phyloP scores from a whole-genome alignment of 1,140 invertebrate genomes.

The Drosophila punjabiensis region DNA sequence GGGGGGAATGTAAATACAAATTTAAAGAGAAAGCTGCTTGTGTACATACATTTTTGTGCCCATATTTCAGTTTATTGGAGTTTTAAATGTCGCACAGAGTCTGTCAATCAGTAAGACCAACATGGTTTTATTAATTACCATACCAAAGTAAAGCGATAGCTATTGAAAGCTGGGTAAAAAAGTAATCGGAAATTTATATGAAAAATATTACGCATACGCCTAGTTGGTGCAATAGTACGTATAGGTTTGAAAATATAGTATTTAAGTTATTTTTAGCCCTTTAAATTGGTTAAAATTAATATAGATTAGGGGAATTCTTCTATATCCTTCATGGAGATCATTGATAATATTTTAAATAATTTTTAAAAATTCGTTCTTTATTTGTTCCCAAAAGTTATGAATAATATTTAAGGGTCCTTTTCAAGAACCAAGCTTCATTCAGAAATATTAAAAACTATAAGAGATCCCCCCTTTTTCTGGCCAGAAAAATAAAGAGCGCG shows the following conservation, averaged over 20 bases:
- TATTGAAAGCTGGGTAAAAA: not conserved
- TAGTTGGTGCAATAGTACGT: not conserved
- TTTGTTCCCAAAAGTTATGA: too few species aligned
- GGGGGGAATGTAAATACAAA: slow-evolving; percentile 24
- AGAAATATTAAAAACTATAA: not conserved
- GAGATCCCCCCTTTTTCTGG: not conserved
- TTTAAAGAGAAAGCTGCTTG: slow-evolving; percentile 13
- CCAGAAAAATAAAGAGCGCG: not conserved
- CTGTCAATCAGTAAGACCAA: slow-evolving; percentile 9
- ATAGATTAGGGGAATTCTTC: not conserved
- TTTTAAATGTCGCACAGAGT: slow-evolving; percentile 10
- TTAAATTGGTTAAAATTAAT: not conserved
- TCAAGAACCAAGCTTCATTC: not conserved
- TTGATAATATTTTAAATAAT: too few species aligned
- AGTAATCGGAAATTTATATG: not conserved
- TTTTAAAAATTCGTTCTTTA: too few species aligned
- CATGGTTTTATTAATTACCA: slow-evolving; percentile 2
- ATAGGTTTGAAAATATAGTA: not conserved
- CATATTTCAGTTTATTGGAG: slow-evolving; percentile 1
- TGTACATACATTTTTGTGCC: not conserved
- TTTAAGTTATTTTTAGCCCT: not conserved
- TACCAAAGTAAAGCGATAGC: not conserved
- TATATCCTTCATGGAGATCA: not conserved
- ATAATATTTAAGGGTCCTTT: too few species aligned
- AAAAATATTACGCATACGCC: not conserved